These are phyloP conservation scores for Antechinus flavipes DNA, from an alignment of 2,113 vertebrate genomes.

Conservation along the genomic window DNA sequence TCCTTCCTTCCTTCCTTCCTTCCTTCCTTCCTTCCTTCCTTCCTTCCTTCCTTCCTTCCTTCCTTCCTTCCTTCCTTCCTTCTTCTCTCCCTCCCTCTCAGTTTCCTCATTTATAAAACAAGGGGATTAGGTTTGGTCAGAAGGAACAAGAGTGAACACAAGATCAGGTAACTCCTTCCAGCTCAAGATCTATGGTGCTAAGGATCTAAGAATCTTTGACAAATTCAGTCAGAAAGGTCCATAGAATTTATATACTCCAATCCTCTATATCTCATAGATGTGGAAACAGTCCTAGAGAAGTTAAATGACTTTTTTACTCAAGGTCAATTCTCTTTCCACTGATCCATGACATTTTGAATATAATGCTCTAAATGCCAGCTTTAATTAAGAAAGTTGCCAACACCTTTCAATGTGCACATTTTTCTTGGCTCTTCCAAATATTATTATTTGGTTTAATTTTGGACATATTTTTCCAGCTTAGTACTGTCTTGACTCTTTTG, in stretches of 20 bases:
- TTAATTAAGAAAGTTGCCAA: not conserved
- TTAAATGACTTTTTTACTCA: not conserved
- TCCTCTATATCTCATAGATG: not conserved
- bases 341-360: not conserved
- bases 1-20: not conserved
- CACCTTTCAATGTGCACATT: not conserved
- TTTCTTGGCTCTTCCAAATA: not conserved
- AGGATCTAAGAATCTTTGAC: not conserved
- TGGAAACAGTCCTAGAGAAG: not conserved
- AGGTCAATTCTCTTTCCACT: not conserved
- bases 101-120: not conserved
- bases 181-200: not conserved
- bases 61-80: not conserved
- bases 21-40: constrained; percentile 22
- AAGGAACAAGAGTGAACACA: not conserved
- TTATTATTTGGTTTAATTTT: not conserved
- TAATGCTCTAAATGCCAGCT: not conserved
- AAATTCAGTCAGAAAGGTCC: not conserved
- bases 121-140: not conserved
- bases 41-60: not conserved
- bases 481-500: not conserved
- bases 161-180: not conserved
- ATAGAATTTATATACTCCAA: not conserved
- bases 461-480: not conserved
- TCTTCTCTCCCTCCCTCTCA: not conserved